These are phyloP conservation scores for Platichthys stellatus DNA, from an alignment of 2,113 vertebrate genomes.

Conservation along the genomic window DNA sequence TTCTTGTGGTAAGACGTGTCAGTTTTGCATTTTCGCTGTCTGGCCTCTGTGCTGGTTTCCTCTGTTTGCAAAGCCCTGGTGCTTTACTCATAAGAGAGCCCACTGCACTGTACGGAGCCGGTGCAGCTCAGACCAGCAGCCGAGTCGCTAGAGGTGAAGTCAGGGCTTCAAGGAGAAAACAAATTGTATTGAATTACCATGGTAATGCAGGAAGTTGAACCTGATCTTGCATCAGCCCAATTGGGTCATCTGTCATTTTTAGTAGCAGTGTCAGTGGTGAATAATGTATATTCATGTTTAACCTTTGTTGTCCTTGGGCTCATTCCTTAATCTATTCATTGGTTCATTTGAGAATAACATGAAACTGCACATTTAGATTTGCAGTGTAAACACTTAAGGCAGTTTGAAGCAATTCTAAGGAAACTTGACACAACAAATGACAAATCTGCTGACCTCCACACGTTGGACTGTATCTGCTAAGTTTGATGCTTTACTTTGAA, in stretches of 20 bases:
- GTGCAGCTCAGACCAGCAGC: constrained; percentile 10
- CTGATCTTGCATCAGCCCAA: constrained; percentile 52
- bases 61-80: background rate
- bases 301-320: constrained; percentile 49
- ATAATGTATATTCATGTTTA: constrained; percentile 39
- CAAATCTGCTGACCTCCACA: background rate
- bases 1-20: background rate
- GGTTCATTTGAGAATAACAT: constrained; percentile 14
- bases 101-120: no score
- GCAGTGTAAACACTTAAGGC: constrained; percentile 1
- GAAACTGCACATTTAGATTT: constrained; percentile 20
- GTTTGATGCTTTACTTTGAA: no score
- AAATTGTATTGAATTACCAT: constrained; percentile 36
- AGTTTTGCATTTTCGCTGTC: background rate
- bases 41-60: background rate
- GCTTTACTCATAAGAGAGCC: background rate
- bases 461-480: no score
- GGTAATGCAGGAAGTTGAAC: constrained; percentile 29
- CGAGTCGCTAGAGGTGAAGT: constrained; percentile 2
- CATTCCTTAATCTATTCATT: constrained; percentile 23
- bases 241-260: constrained; percentile 47
- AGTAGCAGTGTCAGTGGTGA: background rate
- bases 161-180: constrained; percentile 47
- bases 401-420: background rate
- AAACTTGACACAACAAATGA: background rate